Conservation (phyloP, 2,888 invertebrate genomes). For the Vandiemenella viatica region DNA sequence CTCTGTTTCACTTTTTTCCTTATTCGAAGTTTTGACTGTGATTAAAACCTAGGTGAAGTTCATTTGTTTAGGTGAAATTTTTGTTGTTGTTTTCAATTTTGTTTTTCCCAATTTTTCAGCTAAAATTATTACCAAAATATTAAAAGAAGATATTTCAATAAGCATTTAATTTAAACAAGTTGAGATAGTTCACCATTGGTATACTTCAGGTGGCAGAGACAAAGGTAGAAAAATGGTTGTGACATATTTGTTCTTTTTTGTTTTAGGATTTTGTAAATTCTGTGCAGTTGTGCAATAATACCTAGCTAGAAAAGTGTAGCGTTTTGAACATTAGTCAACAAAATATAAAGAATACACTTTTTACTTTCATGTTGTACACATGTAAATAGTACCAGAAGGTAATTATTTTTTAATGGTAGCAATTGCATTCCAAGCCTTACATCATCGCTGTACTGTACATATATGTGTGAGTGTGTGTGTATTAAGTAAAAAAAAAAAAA, state of each 20-base stretch:
- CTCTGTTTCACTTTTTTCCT: too few relatives aligned
- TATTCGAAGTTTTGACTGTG: too few relatives aligned
- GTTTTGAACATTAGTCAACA: background rate
- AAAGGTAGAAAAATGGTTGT: conserved; percentile 9
- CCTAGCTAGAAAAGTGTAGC: background rate
- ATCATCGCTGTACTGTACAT: conserved; percentile 17
- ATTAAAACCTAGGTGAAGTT: too few relatives aligned
- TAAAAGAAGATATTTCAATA: too few relatives aligned
- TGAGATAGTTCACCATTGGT: background rate
- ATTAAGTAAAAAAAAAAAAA: too few relatives aligned
- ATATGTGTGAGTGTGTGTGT: too few relatives aligned
- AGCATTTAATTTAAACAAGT: too few relatives aligned
- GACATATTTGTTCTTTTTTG: conserved; percentile 7
- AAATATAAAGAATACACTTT: conserved; percentile 1
- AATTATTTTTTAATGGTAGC: conserved; percentile 14
- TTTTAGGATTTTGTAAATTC: conserved; percentile 20
- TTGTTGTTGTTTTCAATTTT: too few relatives aligned
- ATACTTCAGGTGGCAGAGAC: background rate
- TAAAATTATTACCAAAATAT: too few relatives aligned
- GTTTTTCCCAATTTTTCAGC: too few relatives aligned
- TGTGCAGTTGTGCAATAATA: conserved; percentile 21
- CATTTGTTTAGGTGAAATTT: too few relatives aligned
- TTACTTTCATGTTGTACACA: conserved; percentile 1
- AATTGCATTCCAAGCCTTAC: conserved; percentile 24
- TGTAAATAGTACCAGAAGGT: conserved; percentile 8